Base-by-base conservation (phyloP, 2,888 invertebrate species). In the Eucera pruinosa region DNA sequence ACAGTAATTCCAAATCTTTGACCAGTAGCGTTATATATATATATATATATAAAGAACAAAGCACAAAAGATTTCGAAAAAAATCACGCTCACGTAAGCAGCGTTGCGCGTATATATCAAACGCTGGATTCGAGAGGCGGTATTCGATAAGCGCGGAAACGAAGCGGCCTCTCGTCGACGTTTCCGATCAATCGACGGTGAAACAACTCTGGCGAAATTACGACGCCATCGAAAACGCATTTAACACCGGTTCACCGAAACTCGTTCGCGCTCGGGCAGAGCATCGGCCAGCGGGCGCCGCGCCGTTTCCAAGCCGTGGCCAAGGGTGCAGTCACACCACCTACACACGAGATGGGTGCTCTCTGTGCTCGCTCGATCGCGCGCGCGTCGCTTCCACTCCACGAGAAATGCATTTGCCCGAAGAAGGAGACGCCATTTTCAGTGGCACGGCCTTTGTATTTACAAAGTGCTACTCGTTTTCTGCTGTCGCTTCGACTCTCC, bases 381-480 rank as follows among this genome's bases (percentile, higher is more conserved):
- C 43, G 43, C 45, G 48, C 61, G 74, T 74, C 76, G 66, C 71
- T 70, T 68, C 72, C 77, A 82, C 80, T 84, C 82, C 64, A 70
- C 74, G 84, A 68, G 82, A 78, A 84, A 80, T 78, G 80, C 80
- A 82, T 85, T 85, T 76, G 68, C 60, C 64, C 77, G 85, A 78
- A 82, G 85, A 73, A 81, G 77, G 83, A 75, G 74, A 78, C 73
- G 83, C 73, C 81, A 84, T 85, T 84, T 85, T 82, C 85, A 72
- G 62, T 50, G 73, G 58, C 69, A n/a, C 72, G 45, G 78, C 70
- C 78, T 85, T 85, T 83, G 76, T 72, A n/a, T n/a, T n/a, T n/a
- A 77, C 72, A 82, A 86, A 87, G 82, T 81, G 73, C 84, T 82
- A 83, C 82, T 81, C 86, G 80, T 87, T 85, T 81, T 65, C 80